Base-by-base conservation (phyloP, 2,888 invertebrate species). In the Aphodius granarius region DNA sequence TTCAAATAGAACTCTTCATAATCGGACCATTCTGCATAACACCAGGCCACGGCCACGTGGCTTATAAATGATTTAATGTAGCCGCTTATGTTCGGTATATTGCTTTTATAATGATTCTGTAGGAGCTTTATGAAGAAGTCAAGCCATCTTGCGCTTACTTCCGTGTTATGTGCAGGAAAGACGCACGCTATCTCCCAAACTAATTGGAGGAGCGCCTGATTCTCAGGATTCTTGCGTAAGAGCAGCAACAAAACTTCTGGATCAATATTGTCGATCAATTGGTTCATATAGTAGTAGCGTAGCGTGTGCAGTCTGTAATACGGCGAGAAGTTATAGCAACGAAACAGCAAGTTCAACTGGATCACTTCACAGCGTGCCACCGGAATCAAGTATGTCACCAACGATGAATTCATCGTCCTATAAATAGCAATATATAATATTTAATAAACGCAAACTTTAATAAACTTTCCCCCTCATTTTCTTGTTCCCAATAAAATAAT, bases 311-410 rank as follows among this genome's bases (percentile, higher is more conserved):
- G 20, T 68, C 20, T 19, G 68, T 68, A 68, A n/a, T 20, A 9
- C 13, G 21, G 0, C n/a, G 20, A 21, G 20, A 68, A 68, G 6
- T 20, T 9, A 5, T 9, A 2, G n/a, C 18, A 21, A n/a, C 21
- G 68, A 20, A n/a, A 21, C 22, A 68, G 19, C n/a, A 68, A 68
- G n/a, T 68, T 19, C 19, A 2, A 4, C 9, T 21, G 68, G 1
- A 22, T 13, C 2, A 13, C 18, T 9, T 68, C 20, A 20, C 21
- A 68, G 5, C 19, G 19, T 21, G 68, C 5, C n/a, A n/a, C n/a
- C 21, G 68, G 68, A 13, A 68, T 68, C 13, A 68, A 19, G 22
- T 68, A 68, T 21, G 68, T 68, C n/a, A 68, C 13, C 16, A 68
- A 21, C 16, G 68, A 68, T n/a, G 68, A 68, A n/a, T 20, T 20